Evolutionary conservation across 2,113 vertebrate genomes (phyloP).

Genomic region (Mola mola): DNA sequence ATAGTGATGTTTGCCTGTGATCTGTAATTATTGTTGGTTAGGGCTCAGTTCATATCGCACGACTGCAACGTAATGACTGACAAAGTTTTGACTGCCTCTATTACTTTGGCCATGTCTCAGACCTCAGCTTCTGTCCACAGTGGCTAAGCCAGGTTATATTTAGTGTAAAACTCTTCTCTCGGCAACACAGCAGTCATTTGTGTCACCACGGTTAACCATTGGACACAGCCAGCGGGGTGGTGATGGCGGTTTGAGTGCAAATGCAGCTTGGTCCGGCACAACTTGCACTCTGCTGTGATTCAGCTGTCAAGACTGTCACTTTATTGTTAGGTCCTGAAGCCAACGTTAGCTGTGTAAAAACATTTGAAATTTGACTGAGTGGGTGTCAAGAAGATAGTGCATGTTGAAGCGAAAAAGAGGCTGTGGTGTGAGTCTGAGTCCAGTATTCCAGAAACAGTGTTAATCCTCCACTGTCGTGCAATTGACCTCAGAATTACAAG

Average conservation of each 20-base stretch:
- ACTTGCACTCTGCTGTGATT: slow-evolving; percentile 43
- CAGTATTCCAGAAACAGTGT: slow-evolving; percentile 10
- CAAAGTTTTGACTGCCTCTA: slow-evolving; percentile 58
- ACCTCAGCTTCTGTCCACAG: slow-evolving; percentile 63
- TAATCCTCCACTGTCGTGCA: slow-evolving; percentile 25
- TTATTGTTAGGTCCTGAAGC: slow-evolving; percentile 24
- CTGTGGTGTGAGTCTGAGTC: slow-evolving; percentile 12
- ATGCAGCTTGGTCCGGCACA: slow-evolving; percentile 36
- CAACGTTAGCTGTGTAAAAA: slow-evolving; percentile 3
- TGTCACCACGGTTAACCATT: slow-evolving; percentile 68
- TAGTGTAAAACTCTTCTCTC: slow-evolving; percentile 56
- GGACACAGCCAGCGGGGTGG: slow-evolving; percentile 44
- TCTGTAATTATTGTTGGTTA: slow-evolving; percentile 65
- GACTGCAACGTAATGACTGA: slow-evolving; percentile 53
- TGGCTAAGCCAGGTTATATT: slow-evolving; percentile 61
- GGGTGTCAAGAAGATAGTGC: slow-evolving; percentile 5
- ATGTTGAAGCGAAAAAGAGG: slow-evolving; percentile 3
- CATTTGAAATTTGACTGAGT: not conserved
- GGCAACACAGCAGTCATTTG: slow-evolving; percentile 52
- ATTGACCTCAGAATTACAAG: not conserved
- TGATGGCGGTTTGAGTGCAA: slow-evolving; percentile 50
- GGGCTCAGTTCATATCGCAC: slow-evolving; percentile 26
- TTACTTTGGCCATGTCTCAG: slow-evolving; percentile 64
- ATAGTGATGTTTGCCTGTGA: slow-evolving; percentile 56
- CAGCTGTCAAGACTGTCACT: slow-evolving; percentile 43